Conservation (phyloP, 2,888 invertebrate genomes). For the Rhaphigaster nebulosa region DNA sequence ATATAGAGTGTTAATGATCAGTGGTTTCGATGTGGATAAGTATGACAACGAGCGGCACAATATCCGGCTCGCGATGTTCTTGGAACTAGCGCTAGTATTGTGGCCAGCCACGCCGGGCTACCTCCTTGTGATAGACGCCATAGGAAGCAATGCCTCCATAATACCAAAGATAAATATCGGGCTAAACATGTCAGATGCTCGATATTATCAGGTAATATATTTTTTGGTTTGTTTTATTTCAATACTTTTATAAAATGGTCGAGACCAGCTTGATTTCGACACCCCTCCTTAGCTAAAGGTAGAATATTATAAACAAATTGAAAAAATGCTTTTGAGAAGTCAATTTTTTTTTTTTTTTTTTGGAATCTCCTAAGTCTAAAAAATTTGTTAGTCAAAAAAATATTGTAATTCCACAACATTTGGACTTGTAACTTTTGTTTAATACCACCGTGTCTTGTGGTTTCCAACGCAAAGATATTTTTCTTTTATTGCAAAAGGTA, state of each 20-base stretch:
- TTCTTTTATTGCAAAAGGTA: too few relatives aligned
- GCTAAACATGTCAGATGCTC: background rate
- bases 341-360: too few relatives aligned
- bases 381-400: too few relatives aligned
- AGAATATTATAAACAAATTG: too few relatives aligned
- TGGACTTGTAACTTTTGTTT: too few relatives aligned
- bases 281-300: too few relatives aligned
- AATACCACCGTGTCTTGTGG: too few relatives aligned
- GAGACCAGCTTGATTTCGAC: too few relatives aligned
- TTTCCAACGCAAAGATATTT: too few relatives aligned
- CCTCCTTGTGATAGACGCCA: background rate
- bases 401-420: too few relatives aligned
- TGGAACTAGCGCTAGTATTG: background rate
- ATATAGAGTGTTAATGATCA: background rate
- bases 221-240: background rate
- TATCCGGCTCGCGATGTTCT: background rate
- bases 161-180: background rate
- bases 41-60: background rate
- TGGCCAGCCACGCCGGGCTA: background rate
- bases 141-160: background rate
- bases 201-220: background rate
- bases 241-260: background rate
- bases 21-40: background rate
- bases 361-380: too few relatives aligned
- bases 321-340: too few relatives aligned